These are phyloP conservation scores for Sanderia malayensis DNA, from an alignment of 30 jellyfish, hydroid and myxozoan genomes.

Conservation along the genomic window DNA sequence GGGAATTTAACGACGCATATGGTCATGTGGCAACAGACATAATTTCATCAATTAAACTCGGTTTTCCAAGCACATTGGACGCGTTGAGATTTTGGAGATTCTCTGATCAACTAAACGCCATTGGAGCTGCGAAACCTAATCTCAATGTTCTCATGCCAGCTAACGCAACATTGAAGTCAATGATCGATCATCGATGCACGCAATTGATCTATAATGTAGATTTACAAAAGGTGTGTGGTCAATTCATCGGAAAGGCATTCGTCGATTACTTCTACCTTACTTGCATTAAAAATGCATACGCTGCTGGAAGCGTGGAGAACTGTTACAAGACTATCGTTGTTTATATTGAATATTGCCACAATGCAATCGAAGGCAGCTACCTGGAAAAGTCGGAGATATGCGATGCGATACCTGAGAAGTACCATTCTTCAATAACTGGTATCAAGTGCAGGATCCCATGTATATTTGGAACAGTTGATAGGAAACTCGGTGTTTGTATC, in stretches of 20 bases:
- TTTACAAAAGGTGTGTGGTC: constrained; percentile 33
- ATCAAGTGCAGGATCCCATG: constrained; percentile 41
- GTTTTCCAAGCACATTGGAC: constrained; percentile 20
- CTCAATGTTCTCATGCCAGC: background rate
- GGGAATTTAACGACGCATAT: constrained; percentile 54
- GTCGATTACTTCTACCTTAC: constrained; percentile 40
- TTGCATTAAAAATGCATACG: constrained; percentile 32
- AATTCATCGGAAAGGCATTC: constrained; percentile 44
- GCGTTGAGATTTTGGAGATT: constrained; percentile 41
- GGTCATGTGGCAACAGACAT: constrained; percentile 27
- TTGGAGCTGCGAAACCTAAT: background rate
- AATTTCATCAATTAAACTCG: background rate
- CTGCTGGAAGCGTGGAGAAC: background rate
- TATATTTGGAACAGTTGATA: constrained; percentile 28
- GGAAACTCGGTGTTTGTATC: constrained; percentile 18
- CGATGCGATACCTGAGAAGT: constrained; percentile 31
- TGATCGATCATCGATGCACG: constrained; percentile 15
- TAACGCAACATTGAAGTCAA: constrained; percentile 21
- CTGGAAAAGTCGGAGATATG: constrained; percentile 38
- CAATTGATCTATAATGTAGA: constrained; percentile 36
- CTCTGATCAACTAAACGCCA: constrained; percentile 20
- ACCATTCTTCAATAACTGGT: constrained; percentile 20
- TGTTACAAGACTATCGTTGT: constrained; percentile 9
- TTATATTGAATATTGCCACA: constrained; percentile 52
- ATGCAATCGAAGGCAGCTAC: background rate